These are phyloP conservation scores for Lasiurus cinereus DNA, from an alignment of 2,113 vertebrate species.

Conservation along the genomic window DNA sequence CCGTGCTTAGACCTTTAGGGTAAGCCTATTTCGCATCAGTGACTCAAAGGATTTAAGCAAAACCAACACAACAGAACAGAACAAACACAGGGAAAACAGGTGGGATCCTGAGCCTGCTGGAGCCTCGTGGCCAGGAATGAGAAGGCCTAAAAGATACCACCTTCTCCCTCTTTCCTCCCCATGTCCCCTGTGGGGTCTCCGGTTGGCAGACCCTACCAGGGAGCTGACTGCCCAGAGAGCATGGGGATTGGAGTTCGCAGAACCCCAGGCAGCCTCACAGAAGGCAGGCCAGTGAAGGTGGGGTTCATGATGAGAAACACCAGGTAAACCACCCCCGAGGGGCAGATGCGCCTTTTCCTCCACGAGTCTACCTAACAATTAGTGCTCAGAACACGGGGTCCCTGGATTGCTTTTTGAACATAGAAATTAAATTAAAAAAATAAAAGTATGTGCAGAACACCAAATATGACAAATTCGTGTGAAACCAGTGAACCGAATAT, in stretches of 20 bases:
- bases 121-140: not conserved
- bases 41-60: not conserved
- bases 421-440: no score
- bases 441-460: no score
- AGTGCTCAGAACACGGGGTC: no score
- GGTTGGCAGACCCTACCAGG: not conserved
- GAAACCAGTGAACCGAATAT: not conserved
- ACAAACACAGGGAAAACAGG: not conserved
- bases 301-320: not conserved
- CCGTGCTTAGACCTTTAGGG: not conserved
- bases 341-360: not conserved
- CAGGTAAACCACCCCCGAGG: no score
- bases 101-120: fast-evolving
- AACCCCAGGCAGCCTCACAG: fast-evolving
- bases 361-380: not conserved
- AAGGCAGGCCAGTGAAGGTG: fast-evolving
- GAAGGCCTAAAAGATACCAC: fast-evolving
- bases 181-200: fast-evolving
- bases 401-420: no score
- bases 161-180: not conserved
- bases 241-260: not conserved
- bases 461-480: not conserved
- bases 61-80: no score
- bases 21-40: not conserved
- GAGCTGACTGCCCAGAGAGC: not conserved